Conservation (phyloP, 2,113 vertebrate genomes). For the Columbina picui region DNA sequence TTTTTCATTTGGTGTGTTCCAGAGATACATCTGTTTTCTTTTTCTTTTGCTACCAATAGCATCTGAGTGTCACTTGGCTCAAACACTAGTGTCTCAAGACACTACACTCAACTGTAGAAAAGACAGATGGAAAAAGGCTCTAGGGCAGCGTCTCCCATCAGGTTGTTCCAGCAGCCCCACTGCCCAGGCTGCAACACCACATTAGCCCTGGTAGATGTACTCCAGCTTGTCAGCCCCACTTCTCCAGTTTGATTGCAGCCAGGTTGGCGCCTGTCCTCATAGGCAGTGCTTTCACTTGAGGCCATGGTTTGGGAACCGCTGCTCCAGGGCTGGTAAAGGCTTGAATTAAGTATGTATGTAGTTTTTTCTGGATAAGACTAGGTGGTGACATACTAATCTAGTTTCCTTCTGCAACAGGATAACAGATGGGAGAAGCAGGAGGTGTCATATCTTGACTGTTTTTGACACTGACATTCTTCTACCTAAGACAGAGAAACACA, state of each 20-base stretch:
- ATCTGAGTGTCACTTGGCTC: background rate
- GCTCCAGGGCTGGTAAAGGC: background rate
- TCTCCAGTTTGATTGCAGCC: background rate
- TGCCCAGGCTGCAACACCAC: background rate
- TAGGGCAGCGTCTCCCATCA: background rate
- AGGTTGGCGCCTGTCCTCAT: background rate
- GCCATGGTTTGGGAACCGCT: background rate
- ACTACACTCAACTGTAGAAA: background rate
- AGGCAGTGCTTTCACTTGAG: background rate
- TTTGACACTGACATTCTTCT: slow-evolving; percentile 16
- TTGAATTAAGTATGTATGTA: background rate
- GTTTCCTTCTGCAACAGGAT: background rate
- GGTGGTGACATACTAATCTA: slow-evolving; percentile 23
- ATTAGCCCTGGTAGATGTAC: background rate
- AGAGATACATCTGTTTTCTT: background rate
- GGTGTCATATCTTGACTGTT: slow-evolving; percentile 16
- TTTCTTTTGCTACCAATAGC: background rate
- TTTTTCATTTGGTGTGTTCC: background rate
- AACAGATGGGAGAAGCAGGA: slow-evolving; percentile 61
- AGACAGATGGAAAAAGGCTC: background rate
- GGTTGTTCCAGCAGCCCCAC: background rate
- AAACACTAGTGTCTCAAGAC: background rate
- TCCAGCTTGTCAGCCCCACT: background rate
- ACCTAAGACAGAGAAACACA: background rate
- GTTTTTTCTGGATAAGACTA: background rate